phyloP scores from a whole-genome alignment of 2,113 vertebrate genomes.

The Zosterops lateralis region DNA sequence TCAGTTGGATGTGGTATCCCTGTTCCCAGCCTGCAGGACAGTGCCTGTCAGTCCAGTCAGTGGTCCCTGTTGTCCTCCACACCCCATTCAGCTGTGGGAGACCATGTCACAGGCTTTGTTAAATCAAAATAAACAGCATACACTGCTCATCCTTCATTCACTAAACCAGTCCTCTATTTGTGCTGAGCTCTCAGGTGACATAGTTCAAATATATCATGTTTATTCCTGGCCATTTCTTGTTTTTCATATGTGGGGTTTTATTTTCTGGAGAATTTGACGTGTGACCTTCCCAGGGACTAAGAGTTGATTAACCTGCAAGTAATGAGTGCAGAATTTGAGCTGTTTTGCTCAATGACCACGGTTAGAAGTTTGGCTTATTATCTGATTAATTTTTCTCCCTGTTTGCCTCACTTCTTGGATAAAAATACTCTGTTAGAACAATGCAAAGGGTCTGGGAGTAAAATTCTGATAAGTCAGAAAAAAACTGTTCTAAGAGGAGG shows the following conservation, averaged over 20 bases:
- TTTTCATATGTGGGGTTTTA: neutral
- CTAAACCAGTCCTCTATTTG: neutral
- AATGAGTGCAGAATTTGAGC: neutral
- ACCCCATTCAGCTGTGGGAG: fast-evolving
- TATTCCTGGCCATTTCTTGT: neutral
- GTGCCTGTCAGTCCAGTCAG: neutral
- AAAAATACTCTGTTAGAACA: neutral
- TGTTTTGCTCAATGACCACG: neutral
- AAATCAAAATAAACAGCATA: neutral
- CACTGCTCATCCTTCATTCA: neutral
- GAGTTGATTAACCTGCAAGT: neutral
- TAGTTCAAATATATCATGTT: neutral
- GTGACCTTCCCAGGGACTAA: neutral
- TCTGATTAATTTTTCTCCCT: neutral
- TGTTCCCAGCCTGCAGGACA: neutral
- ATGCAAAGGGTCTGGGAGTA: neutral
- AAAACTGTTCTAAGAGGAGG: neutral
- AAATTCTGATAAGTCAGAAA: neutral
- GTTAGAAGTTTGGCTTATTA: neutral
- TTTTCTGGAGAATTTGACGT: neutral
- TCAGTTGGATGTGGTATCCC: fast-evolving
- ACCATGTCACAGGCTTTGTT: neutral
- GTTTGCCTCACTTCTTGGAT: neutral
- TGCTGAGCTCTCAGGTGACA: neutral
- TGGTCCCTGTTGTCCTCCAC: neutral